Base-by-base conservation (phyloP, 1,140 invertebrate species). In the Halyomorpha halys region DNA sequence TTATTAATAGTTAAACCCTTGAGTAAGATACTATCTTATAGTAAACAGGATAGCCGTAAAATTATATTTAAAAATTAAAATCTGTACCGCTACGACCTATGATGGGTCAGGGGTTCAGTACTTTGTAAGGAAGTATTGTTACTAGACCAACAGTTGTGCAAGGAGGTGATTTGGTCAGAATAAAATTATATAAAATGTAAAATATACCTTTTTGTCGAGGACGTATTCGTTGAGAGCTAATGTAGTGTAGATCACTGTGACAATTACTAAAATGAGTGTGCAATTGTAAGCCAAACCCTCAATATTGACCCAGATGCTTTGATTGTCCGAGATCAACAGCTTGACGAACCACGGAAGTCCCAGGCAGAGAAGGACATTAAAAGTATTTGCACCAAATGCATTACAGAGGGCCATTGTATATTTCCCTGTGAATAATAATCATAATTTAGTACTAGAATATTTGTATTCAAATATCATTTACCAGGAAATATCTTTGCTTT, bases 281-380 rank as follows among this genome's bases (percentile, higher is more conserved):
- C 72, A 70, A 49, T 71, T 74, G 67, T 76, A 77, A 11, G 69
- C 72, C 14, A 77, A 61, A 6, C 76, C 74, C 61, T 56, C 59
- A 16, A 70, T 73, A 61, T 72, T 69, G 44, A 74, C 70, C 25
- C 67, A 30, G 11, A 74, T 66, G 44, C 68, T 70, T 54, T 67
- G 51, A 0, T 67, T 62, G 8, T 65, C 65, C 4, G 65, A 64
- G 5, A 72, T 67, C 30, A 74, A 70, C 8, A 74, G 69, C 65
- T 77, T 78, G 61, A 80, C 72, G 3, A 80, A 69, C 79, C 79
- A 80, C 0, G 79, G 79, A 8, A 79, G 64, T 16, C 79, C 78
- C 15, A 80, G 69, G 65, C 79, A 80, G 59, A 80, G 73, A 2
- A 80, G 70, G 59, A 79, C 76, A 69, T 80, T 77, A 63, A 80